Evolutionary conservation across 1,140 invertebrate genomes (phyloP).

Genomic region (Drosophila ironensis): DNA sequence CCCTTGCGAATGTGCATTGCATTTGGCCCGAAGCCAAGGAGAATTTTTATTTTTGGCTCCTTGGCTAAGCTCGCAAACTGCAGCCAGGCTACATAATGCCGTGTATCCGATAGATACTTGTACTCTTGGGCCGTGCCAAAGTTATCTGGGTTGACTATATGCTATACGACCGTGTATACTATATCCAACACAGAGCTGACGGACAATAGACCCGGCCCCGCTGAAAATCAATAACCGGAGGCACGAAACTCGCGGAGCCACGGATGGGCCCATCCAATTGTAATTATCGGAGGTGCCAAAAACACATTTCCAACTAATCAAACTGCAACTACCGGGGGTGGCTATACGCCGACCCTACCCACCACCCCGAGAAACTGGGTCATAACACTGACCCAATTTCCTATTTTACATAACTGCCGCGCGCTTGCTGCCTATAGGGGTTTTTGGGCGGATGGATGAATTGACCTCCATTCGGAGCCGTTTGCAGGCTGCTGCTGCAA

Average conservation of each 20-base stretch:
- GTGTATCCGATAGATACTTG: conserved; percentile 23
- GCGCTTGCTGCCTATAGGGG: no score
- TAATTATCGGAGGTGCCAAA: conserved; percentile 46
- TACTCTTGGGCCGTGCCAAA: conserved; percentile 30
- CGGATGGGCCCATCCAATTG: conserved; percentile 32
- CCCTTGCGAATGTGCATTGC: conserved; percentile 40
- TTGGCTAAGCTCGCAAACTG: conserved; percentile 67
- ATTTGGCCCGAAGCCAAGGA: conserved; percentile 61
- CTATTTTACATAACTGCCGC: conserved; percentile 37
- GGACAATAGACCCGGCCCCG: neutral
- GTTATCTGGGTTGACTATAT: conserved; percentile 58
- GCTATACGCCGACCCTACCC: neutral
- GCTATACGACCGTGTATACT: conserved; percentile 11
- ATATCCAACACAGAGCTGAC: neutral
- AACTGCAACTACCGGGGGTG: conserved; percentile 9
- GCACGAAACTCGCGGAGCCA: conserved; percentile 15
- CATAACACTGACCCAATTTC: conserved; percentile 76
- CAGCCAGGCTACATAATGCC: conserved; percentile 36
- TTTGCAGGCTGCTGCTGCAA: conserved; percentile 47
- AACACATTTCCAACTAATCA: conserved; percentile 43
- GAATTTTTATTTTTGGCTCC: conserved; percentile 75
- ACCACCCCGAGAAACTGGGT: conserved; percentile 40
- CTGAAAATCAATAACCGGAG: conserved; percentile 41
- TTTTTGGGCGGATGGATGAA: neutral
- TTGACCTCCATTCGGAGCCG: conserved; percentile 37